These are phyloP conservation scores for Lymantria monacha DNA, from an alignment of 2,888 invertebrate genomes.

Conservation along the genomic window DNA sequence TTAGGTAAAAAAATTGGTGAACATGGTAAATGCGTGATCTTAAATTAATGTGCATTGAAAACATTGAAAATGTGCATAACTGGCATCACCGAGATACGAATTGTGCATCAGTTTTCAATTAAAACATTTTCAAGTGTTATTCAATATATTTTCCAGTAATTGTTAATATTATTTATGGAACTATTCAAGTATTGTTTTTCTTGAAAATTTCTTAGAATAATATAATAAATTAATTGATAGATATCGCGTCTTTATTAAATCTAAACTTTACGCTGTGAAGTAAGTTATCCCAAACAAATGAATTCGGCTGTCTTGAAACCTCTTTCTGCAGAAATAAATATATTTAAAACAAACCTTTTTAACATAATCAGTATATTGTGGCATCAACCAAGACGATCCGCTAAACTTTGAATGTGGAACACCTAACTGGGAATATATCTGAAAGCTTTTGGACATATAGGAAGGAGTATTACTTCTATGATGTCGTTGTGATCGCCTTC, in stretches of 20 bases:
- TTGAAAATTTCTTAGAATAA: not conserved
- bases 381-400: conserved; percentile 32
- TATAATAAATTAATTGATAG: not conserved
- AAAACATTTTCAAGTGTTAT: too few species aligned
- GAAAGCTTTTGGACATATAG: conserved; percentile 31
- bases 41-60: too few species aligned
- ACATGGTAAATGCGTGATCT: too few species aligned
- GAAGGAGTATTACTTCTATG: conserved; percentile 13
- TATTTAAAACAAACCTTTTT: conserved; percentile 52
- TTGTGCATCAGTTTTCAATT: too few species aligned
- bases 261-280: not conserved
- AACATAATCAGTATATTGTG: conserved; percentile 29
- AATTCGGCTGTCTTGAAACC: conserved; percentile 45
- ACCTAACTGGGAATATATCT: conserved; percentile 47
- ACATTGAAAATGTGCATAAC: too few species aligned
- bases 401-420: conserved; percentile 35
- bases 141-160: too few species aligned
- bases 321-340: conserved; percentile 37
- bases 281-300: not conserved
- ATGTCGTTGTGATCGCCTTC: conserved; percentile 20
- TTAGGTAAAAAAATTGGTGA: too few species aligned
- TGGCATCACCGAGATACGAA: too few species aligned
- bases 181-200: too few species aligned
- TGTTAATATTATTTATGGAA: too few species aligned
- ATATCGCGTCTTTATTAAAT: not conserved